phyloP scores from a whole-genome alignment of 2,113 vertebrate genomes.

The Monarcha castaneiventris region DNA sequence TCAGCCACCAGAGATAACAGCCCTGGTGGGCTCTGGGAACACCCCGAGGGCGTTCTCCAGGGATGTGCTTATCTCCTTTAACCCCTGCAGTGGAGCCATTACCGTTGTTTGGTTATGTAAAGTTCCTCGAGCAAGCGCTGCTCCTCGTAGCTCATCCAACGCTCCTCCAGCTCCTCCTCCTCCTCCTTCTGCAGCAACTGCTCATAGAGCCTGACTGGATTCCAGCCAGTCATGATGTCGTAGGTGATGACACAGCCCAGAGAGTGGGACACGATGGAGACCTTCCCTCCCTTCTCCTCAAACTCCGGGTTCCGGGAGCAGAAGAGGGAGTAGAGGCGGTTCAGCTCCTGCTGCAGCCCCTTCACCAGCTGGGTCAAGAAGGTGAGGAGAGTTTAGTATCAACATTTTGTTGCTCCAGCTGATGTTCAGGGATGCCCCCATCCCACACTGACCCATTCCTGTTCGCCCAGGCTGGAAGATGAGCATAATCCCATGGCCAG shows the following conservation, averaged over 20 bases:
- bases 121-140: conserved; percentile 86
- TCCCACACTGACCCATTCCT: neutral
- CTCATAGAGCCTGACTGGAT: conserved; percentile 89
- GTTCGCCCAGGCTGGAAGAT: neutral
- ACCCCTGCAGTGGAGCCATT: neutral
- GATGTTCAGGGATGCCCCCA: neutral
- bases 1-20: neutral
- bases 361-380: conserved; percentile 85
- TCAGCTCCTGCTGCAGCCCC: conserved; percentile 93
- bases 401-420: neutral
- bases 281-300: conserved; percentile 90
- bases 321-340: conserved; percentile 92
- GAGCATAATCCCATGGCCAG: neutral
- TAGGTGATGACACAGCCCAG: conserved; percentile 97
- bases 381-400: neutral
- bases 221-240: conserved; percentile 98
- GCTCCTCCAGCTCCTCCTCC: conserved; percentile 83
- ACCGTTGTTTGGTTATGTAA: conserved; percentile 85
- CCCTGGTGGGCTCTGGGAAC: neutral
- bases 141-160: conserved; percentile 87
- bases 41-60: neutral
- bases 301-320: conserved; percentile 97
- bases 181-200: conserved; percentile 86
- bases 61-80: neutral
- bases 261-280: conserved; percentile 96